Base-by-base conservation (phyloP, 53 echinoderm and acorn worm genomes). In the Mesocentrotus franciscanus region DNA sequence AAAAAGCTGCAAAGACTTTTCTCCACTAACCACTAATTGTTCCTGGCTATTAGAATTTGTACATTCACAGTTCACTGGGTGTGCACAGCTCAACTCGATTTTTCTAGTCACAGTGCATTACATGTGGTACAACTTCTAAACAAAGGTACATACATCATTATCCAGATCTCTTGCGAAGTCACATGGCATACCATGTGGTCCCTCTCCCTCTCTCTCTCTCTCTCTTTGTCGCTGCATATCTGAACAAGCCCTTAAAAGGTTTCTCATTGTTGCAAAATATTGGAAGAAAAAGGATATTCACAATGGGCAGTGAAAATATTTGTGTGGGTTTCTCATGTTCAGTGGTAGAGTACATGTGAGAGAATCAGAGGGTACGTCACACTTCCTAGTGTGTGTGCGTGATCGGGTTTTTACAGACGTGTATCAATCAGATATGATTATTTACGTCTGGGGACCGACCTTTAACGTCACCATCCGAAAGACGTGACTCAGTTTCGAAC, bases 101-200 rank as follows among this genome's bases (percentile, higher is more conserved):
- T 7, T 71, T 71, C 33, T 15, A 81, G 81, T 81, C 81, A 81
- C 81, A 81, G 42, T 81, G 81, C 81, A 39, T 33, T 36, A 81
- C 81, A 81, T 39, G 81, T 81, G 81, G 81, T 81, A 16, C 15
- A 81, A 35, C 16, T 36, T 81, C 15, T 39, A 75, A 75, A 75
- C 30, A 36, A 16, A 10, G 36, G 15, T 72, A n/a, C 8, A 8
- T 17, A 1, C 26, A 75, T 81, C 12, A 81, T 81, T 39, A 81
- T 42, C 81, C 42, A 15, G 30, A 27, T 39, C 36, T 81, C 36
- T 0, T 4, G 30, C 26, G 9, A 81, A 39, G 81, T 81, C 89
- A 89, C 89, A 89, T 89, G 89, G 16, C 60, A 58, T 14, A 58
- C 60, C 56, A 89, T 89, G 89, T 89, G 89, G 36, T 27, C 57